Conservation (phyloP, 2,888 invertebrate species). For the Spilarctia lutea region DNA sequence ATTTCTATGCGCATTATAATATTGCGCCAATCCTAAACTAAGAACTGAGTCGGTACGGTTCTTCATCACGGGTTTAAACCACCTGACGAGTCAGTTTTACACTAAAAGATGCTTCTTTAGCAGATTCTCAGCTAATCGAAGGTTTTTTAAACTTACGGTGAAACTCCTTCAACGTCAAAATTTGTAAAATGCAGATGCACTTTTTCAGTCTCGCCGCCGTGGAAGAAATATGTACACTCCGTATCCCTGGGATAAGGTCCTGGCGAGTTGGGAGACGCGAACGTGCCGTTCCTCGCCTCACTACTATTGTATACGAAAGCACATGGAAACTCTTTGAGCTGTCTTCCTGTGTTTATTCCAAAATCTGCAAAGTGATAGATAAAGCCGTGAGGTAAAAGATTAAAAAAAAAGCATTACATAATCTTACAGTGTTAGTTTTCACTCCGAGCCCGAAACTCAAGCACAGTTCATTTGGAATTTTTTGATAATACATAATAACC, state of each 20-base stretch:
- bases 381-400: not conserved
- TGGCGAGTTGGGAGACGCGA: constrained; percentile 96
- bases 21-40: too few relatives aligned
- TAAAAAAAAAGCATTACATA: not conserved
- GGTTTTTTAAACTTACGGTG: constrained; percentile 91
- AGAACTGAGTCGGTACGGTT: too few relatives aligned
- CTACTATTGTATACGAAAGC: constrained; percentile 96
- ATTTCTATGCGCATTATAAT: too few relatives aligned
- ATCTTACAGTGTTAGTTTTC: not conserved
- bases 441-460: not conserved
- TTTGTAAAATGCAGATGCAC: constrained; percentile 95
- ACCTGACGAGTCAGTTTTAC: not conserved
- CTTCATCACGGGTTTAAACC: not conserved
- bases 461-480: too few relatives aligned
- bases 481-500: too few relatives aligned
- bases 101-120: not conserved
- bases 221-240: constrained; percentile 96
- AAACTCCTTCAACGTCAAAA: constrained; percentile 97
- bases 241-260: constrained; percentile 96
- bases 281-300: constrained; percentile 92
- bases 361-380: constrained; percentile 89
- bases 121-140: not conserved
- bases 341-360: constrained; percentile 93
- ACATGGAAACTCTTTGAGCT: constrained; percentile 92
- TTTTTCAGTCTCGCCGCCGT: constrained; percentile 92